Conservation (phyloP, 2,888 invertebrate species). For the Plagodis dolabraria region DNA sequence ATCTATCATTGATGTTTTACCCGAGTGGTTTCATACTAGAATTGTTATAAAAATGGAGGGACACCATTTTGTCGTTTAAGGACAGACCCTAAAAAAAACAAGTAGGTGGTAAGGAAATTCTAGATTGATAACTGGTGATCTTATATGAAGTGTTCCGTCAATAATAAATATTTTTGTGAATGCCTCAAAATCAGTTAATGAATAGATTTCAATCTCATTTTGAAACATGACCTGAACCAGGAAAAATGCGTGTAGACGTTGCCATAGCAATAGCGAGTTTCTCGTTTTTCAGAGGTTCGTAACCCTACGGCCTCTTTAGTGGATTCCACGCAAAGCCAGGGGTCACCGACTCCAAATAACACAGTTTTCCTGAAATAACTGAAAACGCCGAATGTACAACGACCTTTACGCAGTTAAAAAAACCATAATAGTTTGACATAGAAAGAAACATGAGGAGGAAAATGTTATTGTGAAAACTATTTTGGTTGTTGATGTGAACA, state of each 20-base stretch:
- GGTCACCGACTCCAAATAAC: constrained; percentile 45
- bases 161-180: no score
- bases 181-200: no score
- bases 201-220: no score
- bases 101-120: no score
- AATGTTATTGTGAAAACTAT: constrained; percentile 15
- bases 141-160: no score
- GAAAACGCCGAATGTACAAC: constrained; percentile 40
- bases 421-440: constrained; percentile 19
- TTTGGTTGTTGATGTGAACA: constrained; percentile 12
- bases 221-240: constrained; percentile 1
- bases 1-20: no score
- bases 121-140: no score
- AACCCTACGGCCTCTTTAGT: constrained; percentile 24
- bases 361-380: constrained; percentile 44
- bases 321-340: constrained; percentile 31
- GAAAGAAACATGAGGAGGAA: constrained; percentile 8
- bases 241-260: constrained; percentile 26
- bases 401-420: constrained; percentile 29
- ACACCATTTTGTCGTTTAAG: no score
- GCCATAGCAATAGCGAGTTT: constrained; percentile 36
- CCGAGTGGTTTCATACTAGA: no score
- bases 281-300: constrained; percentile 16
- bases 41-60: no score
- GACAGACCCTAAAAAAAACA: no score